phyloP scores from a whole-genome alignment of 2,888 invertebrate genomes.

The Brachyopa scutellaris region DNA sequence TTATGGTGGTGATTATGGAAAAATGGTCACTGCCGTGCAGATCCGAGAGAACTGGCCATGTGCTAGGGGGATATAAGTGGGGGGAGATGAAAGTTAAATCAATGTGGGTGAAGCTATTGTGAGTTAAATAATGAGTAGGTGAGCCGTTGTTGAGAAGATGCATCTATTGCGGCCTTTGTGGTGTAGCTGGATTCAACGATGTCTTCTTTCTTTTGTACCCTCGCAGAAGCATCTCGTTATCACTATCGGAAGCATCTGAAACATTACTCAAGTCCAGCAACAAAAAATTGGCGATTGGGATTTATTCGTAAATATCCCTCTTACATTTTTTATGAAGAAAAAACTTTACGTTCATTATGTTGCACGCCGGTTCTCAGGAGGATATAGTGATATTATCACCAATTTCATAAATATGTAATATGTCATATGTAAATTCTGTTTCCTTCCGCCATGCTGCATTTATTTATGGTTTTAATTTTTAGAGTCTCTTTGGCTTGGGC shows the following conservation, averaged over 20 bases:
- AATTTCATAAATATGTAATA: no score
- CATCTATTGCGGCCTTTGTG: constrained; percentile 27
- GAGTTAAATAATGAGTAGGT: constrained; percentile 47
- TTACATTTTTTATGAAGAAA: no score
- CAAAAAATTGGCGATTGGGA: no score
- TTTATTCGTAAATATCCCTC: no score
- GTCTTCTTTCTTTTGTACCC: no score
- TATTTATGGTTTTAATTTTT: background rate
- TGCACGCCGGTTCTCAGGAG: no score
- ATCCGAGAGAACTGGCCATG: constrained; percentile 35
- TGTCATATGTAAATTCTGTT: no score
- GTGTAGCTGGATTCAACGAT: constrained; percentile 35
- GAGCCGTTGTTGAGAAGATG: constrained; percentile 34
- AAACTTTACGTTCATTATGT: no score
- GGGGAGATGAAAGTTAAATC: constrained; percentile 52
- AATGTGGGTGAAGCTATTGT: constrained; percentile 39
- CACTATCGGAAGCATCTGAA: background rate
- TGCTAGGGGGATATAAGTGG: background rate
- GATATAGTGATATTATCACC: no score
- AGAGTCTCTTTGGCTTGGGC: background rate
- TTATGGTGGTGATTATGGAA: background rate
- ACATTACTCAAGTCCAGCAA: no score
- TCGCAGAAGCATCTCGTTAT: constrained; percentile 40
- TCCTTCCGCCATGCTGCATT: background rate
- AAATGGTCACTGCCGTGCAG: constrained; percentile 35